phyloP scores from a whole-genome alignment of 2,888 invertebrate species.

The Clostera curtula region DNA sequence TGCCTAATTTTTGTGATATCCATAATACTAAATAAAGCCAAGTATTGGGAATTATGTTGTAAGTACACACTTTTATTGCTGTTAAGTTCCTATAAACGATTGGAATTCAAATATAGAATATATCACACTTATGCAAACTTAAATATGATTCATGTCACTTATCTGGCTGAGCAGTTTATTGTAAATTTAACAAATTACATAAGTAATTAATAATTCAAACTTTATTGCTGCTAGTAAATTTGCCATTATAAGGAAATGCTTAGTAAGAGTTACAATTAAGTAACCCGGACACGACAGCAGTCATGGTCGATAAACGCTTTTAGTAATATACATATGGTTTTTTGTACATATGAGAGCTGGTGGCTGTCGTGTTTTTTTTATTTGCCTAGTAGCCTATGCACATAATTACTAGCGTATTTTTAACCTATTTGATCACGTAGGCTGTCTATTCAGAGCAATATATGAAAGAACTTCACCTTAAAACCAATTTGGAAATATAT shows the following conservation, averaged over 20 bases:
- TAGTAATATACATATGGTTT: neutral
- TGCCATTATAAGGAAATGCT: constrained; percentile 39
- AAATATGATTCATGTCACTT: no score
- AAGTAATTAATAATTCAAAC: constrained; percentile 6
- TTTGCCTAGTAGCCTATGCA: no score
- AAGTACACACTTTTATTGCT: neutral
- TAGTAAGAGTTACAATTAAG: constrained; percentile 60
- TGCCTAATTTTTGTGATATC: constrained; percentile 46
- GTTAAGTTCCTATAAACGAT: no score
- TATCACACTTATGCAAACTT: no score
- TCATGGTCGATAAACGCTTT: constrained; percentile 25
- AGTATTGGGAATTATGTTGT: constrained; percentile 11
- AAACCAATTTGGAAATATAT: no score
- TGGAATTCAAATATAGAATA: no score
- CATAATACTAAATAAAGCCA: constrained; percentile 20
- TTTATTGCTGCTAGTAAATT: constrained; percentile 19
- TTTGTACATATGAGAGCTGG: constrained; percentile 12
- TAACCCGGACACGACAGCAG: constrained; percentile 51
- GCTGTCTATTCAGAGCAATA: no score
- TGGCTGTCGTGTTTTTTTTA: no score
- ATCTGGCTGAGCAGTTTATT: no score
- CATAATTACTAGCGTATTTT: no score
- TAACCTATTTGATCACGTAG: no score
- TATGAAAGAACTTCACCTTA: no score
- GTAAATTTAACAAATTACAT: constrained; percentile 7